Evolutionary conservation across 2,888 invertebrate species (phyloP).

Genomic region (Reticulitermes lucifugus): DNA sequence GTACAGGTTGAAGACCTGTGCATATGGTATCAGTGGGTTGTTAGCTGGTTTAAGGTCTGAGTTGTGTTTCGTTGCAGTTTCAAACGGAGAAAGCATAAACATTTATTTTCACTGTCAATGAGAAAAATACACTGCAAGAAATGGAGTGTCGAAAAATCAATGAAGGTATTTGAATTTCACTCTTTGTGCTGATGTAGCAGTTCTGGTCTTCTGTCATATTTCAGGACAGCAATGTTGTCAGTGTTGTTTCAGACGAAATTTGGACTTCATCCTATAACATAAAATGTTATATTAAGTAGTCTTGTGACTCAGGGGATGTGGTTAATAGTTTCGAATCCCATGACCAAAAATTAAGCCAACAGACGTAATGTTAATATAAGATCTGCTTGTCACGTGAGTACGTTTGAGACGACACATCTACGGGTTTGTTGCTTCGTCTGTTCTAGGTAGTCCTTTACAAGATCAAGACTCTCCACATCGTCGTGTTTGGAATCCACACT

Average conservation of each 20-base stretch:
- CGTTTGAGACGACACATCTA: background rate
- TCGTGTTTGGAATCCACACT: constrained; percentile 72
- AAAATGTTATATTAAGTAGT: background rate
- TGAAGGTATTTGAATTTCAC: background rate
- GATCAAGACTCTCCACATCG: constrained; percentile 31
- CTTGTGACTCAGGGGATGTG: background rate
- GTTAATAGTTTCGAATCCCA: background rate
- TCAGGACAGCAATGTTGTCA: background rate
- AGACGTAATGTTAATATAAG: background rate
- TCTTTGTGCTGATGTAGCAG: background rate
- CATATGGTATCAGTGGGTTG: too few species aligned
- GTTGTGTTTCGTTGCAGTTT: too few species aligned
- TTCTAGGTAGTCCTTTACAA: constrained; percentile 34
- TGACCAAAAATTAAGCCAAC: background rate
- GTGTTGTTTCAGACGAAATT: background rate
- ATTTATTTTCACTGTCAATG: too few species aligned
- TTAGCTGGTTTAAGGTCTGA: too few species aligned
- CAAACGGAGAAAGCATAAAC: too few species aligned
- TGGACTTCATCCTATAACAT: background rate
- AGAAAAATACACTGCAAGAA: background rate
- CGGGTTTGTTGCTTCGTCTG: background rate
- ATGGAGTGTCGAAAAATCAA: background rate
- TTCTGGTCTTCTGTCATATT: background rate
- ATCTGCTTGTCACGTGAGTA: background rate
- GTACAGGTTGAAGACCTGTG: too few species aligned